Evolutionary conservation across 2,797 vertebrate species (phyloP).

Genomic region (Squalus acanthias): DNA sequence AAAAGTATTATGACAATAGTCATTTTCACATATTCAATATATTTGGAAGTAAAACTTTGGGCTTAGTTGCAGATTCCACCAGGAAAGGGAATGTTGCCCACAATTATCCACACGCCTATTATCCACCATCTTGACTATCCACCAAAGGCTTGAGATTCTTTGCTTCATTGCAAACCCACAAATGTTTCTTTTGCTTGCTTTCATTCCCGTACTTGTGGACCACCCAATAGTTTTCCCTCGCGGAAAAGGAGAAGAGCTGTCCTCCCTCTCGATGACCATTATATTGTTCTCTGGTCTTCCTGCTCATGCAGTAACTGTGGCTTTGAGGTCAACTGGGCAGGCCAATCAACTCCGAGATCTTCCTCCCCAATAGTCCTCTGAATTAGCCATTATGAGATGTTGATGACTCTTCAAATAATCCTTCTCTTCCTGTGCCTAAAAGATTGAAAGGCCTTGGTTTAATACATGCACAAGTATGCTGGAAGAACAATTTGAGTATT

Average conservation of each 20-base stretch:
- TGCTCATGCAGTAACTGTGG: background rate
- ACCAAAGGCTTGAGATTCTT: background rate
- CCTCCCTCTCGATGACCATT: background rate
- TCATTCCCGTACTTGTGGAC: background rate
- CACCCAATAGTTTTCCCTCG: background rate
- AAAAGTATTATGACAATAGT: background rate
- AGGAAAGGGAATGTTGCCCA: background rate
- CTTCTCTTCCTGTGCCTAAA: too few relatives aligned
- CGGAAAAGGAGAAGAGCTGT: background rate
- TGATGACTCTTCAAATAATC: too few relatives aligned
- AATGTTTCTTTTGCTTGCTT: background rate
- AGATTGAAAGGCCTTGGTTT: too few relatives aligned
- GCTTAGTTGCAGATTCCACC: background rate
- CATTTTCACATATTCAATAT: background rate
- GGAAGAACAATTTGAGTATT: too few relatives aligned
- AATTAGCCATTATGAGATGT: background rate
- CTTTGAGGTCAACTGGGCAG: background rate
- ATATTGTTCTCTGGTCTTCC: background rate
- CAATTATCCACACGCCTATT: too few relatives aligned
- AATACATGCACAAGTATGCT: too few relatives aligned
- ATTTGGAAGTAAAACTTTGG: background rate
- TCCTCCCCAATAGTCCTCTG: background rate
- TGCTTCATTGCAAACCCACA: background rate
- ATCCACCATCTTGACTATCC: background rate
- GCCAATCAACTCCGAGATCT: background rate